Evolutionary conservation across 2,888 invertebrate species (phyloP), one percentile per base, ranked within the genome.

Genomic region (Melangyna quadrimaculata): DNA sequence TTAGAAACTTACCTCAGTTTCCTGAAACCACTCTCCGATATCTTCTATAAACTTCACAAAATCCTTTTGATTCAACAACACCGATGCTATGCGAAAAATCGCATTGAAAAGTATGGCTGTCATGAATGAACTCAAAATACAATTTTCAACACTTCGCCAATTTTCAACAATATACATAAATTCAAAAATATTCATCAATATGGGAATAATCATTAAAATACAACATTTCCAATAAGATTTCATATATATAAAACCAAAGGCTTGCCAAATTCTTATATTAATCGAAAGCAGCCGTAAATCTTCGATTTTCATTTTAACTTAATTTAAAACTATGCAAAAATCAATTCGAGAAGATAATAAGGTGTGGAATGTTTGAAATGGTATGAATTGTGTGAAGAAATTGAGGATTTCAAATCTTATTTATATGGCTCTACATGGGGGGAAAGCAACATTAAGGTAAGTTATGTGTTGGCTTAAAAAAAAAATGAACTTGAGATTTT

Each of bases 251-350:
- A 88, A 87, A 17, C 88, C 88, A 12, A 72, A 71, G 27, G 17
- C 57, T 57, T 74, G 67, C 87, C 87, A 89, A 67, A 89, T 78
- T 74, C 78, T 84, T 1, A 86, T 45, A 65, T 89, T 88, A 4
- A 87, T 24, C 45, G 86, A 72, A 19, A 87, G 82, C 3, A 88
- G 40, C 0, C 78, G 87, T n/a, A 87, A 55, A 43, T 87, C 29
- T 74, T 79, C 45, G 55, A 81, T 81, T n/a, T n/a, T n/a, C 84
- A 87, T 87, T 61, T 71, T 81, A 19, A 24, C 9, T 27, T 1
- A 0, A 27, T 19, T n/a, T n/a, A n/a, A n/a, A n/a, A n/a, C n/a
- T n/a, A n/a, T n/a, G n/a, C 3, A 12, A 9, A 9, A 22, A 24
- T 24, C 43, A 48, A 5, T 4, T 17, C n/a, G 14, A 48, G 22